These are phyloP conservation scores for Oncopodura yosiiana DNA, from an alignment of 1,140 invertebrate species.

Conservation along the genomic window DNA sequence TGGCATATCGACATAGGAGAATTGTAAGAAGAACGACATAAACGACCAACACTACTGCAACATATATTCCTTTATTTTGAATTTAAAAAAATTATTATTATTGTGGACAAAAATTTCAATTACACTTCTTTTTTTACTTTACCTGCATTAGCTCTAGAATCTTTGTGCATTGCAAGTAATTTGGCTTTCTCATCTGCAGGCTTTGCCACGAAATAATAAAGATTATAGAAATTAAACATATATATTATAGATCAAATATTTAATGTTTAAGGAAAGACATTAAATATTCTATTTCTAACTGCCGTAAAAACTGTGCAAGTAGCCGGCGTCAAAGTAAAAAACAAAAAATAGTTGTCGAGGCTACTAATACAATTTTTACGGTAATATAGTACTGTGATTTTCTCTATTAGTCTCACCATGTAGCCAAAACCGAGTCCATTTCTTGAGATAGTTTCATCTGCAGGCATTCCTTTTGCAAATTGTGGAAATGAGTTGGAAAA, in stretches of 20 bases:
- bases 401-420: too few relatives aligned
- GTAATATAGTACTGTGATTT: too few relatives aligned
- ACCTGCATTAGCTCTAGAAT: constrained; percentile 25
- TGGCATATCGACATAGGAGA: constrained; percentile 23
- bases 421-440: too few relatives aligned
- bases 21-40: constrained; percentile 29
- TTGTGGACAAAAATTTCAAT: constrained; percentile 28
- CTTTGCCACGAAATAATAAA: not conserved
- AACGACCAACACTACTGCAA: constrained; percentile 27
- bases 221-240: not conserved
- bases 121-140: constrained; percentile 34
- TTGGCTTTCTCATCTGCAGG: constrained; percentile 19
- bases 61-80: constrained; percentile 25
- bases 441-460: too few relatives aligned
- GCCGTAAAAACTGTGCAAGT: too few relatives aligned
- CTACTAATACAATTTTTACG: too few relatives aligned
- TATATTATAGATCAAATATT: not conserved
- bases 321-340: too few relatives aligned
- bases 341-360: too few relatives aligned
- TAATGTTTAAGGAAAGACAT: too few relatives aligned
- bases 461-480: too few relatives aligned
- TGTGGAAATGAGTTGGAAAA: too few relatives aligned
- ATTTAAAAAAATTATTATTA: not conserved
- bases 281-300: too few relatives aligned
- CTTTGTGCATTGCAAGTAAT: constrained; percentile 23